Evolutionary conservation across 2,113 vertebrate species (phyloP), one percentile per base, ranked within the genome.

Genomic region (Sebastes schlegelii): DNA sequence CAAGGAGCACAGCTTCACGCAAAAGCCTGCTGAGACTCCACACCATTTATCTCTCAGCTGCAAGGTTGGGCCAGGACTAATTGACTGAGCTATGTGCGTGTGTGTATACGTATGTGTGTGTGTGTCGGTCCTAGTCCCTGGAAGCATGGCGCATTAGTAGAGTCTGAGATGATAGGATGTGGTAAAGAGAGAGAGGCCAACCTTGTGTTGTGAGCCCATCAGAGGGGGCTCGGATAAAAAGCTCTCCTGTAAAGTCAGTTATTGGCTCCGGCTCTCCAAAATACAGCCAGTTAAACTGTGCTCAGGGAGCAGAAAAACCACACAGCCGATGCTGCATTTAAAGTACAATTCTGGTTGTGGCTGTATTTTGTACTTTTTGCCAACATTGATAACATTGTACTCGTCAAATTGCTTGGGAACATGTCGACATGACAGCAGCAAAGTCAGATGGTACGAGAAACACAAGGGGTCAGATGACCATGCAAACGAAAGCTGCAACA

Each of bases 1-100:
- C 91, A 90, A 85, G 92, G 78, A 91, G 91, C 88, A 85, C 86
- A 89, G 89, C 91, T 88, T 87, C 76, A 46, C 74, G 77, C 81
- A 67, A 89, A 90, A 88, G 90, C 85, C 93, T 90, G 92, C 86
- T 89, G 91, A 92, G 90, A 90, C 93, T 89, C 90, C 82, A 89
- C 89, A 89, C 84, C 93, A 92, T 93, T 94, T 93, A 93, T 93
- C 90, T 91, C 86, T 86, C 91, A 86, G 89, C 91, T 90, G 90
- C 89, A 92, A 91, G 91, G 91, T 94, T 92, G 89, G 90, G 89
- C 89, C 88, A 79, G 79, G 84, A 91, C 91, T 94, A 93, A 93
- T 94, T 94, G 93, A 92, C 90, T 92, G 88, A 89, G 80, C 70
- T 55, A 49, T 76, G 76, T 86, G 82, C 74, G 0, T 21, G 63